Base-by-base conservation (phyloP, 2,113 vertebrate species). In the Galeopterus variegatus region DNA sequence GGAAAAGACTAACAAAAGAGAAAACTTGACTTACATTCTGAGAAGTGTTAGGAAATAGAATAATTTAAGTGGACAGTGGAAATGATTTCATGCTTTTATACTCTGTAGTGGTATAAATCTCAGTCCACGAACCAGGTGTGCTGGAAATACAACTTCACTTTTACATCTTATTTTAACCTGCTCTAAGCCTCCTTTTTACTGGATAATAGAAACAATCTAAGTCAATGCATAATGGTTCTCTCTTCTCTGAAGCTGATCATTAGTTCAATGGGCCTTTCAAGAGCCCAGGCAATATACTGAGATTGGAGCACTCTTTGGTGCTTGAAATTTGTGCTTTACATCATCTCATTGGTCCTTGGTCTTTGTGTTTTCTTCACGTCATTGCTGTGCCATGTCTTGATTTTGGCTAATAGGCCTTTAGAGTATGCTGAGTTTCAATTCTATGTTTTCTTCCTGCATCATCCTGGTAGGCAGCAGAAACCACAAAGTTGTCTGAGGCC, bases 71-170 rank as follows among this genome's bases (percentile, higher is more conserved):
- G 56, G n/a, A 50, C 54, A 8, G 64, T 70, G 31, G 36, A 86
- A 81, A 75, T 89, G 9, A 87, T 90, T 95, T 89, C 72, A 50
- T 60, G 21, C 10, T 52, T 65, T 85, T 85, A 64, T 73, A 48
- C 23, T 82, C 62, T 58, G 28, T 36, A 70, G 60, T 18, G 65
- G 17, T 36, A 36, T 69, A 70, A 76, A 58, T 69, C 65, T 70
- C 31, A 60, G 62, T 52, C 13, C 85, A 41, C 41, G 48, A 79
- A 79, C 62, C 11, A 28, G 15, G 67, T 91, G 58, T 52, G 84
- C 82, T 88, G 15, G 56, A 84, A 83, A 72, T 85, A 45, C 81
- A 94, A 54, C 33, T 84, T 95, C n/a, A 31, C 33, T 64, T 67
- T 88, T 80, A 36, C 82, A 62, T 54, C 28, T 67, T 65, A 60